These are phyloP conservation scores for Cygnus atratus DNA, from an alignment of 2,113 vertebrate genomes.

Conservation along the genomic window DNA sequence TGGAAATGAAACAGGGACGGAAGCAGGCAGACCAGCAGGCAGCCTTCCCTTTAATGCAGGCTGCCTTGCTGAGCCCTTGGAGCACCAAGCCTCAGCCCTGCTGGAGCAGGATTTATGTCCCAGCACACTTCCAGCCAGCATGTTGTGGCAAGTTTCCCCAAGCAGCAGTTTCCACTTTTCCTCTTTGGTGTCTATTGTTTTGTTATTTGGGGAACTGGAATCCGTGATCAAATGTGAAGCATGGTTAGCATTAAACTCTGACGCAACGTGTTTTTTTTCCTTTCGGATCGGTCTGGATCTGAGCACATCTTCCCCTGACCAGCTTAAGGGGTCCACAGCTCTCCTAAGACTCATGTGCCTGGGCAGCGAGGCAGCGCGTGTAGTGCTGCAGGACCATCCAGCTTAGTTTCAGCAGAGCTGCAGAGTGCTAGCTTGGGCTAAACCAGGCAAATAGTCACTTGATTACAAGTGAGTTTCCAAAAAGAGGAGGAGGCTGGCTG, in stretches of 20 bases:
- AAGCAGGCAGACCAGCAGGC: not conserved
- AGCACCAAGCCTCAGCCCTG: not conserved
- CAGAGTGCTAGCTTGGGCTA: not conserved
- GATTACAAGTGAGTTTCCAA: not conserved
- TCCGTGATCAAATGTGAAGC: not conserved
- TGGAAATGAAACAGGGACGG: not conserved
- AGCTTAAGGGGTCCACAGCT: not conserved
- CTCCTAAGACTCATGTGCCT: not conserved
- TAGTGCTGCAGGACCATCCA: not conserved
- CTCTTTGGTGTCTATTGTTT: slow-evolving; percentile 60
- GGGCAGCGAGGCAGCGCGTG: not conserved
- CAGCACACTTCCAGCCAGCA: not conserved
- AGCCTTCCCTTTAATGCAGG: not conserved
- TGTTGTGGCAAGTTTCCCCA: slow-evolving; percentile 12
- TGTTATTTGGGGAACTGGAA: slow-evolving; percentile 42
- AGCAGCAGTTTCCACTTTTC: slow-evolving; percentile 62
- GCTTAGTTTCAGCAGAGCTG: not conserved
- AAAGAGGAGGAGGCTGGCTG: not conserved
- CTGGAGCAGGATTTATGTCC: not conserved
- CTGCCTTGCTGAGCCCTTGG: not conserved
- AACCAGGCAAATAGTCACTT: not conserved
- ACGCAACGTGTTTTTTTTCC: not conserved
- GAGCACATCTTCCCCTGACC: not conserved
- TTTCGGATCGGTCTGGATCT: not conserved
- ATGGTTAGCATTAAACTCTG: slow-evolving; percentile 37